Evolutionary conservation across 2,113 vertebrate genomes (phyloP).

Genomic region (Zosterops borbonicus): DNA sequence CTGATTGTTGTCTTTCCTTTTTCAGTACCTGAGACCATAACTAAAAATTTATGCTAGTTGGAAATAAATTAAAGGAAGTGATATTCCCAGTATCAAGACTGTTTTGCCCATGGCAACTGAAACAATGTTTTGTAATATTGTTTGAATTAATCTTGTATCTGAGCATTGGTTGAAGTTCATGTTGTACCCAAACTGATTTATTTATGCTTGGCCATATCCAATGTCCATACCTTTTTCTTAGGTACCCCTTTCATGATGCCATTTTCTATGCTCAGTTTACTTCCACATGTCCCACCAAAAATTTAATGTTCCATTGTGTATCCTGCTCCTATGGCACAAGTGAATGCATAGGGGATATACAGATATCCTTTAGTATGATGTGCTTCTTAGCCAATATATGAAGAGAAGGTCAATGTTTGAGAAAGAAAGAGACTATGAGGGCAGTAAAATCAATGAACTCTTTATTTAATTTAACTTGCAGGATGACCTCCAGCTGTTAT

Average conservation of each 20-base stretch:
- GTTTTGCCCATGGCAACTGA: not conserved
- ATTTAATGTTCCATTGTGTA: not conserved
- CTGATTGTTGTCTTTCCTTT: rapidly evolving
- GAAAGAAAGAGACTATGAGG: not conserved
- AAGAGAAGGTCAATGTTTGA: not conserved
- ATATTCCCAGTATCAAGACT: not conserved
- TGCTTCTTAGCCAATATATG: not conserved
- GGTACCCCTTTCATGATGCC: not conserved
- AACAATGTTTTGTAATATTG: not conserved
- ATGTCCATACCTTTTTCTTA: not conserved
- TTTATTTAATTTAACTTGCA: conserved; percentile 55
- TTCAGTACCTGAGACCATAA: not conserved
- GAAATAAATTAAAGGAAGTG: not conserved
- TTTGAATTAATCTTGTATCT: not conserved
- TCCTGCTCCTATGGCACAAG: not conserved
- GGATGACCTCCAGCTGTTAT: conserved; percentile 41
- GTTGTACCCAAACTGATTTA: not conserved
- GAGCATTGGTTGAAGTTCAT: not conserved
- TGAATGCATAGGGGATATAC: not conserved
- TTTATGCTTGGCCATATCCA: not conserved
- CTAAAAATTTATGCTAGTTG: not conserved
- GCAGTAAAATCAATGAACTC: conserved; percentile 40
- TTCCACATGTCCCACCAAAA: not conserved
- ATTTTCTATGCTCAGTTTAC: not conserved
- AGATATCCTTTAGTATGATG: not conserved